Evolutionary conservation across 2,797 vertebrate genomes (phyloP).

Genomic region (Mionectes olivaceus): DNA sequence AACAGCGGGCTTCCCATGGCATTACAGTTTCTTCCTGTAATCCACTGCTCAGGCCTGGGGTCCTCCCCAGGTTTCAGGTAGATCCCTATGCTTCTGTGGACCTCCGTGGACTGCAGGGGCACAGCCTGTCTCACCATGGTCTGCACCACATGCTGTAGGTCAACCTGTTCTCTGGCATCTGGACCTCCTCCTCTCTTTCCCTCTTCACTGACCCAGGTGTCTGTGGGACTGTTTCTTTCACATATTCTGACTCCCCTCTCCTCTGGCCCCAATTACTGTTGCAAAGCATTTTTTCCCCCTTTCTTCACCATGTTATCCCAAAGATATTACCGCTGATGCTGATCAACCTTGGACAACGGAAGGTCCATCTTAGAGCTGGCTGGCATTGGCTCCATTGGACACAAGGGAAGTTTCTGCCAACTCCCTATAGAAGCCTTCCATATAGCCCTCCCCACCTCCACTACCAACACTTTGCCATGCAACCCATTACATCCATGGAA

Average conservation of each 20-base stretch:
- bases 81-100: rapidly evolving
- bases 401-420: not conserved
- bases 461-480: rapidly evolving
- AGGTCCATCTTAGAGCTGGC: rapidly evolving
- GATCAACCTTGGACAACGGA: not conserved
- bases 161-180: rapidly evolving
- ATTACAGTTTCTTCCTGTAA: not conserved
- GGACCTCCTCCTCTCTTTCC: not conserved
- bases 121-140: not conserved
- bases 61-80: not conserved
- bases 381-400: not conserved
- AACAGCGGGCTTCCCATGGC: not conserved
- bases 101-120: not conserved
- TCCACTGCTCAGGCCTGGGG: not conserved
- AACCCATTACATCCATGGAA: rapidly evolving
- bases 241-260: not conserved
- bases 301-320: not conserved
- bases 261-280: not conserved
- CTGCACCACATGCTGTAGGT: not conserved
- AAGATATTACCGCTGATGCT: not conserved
- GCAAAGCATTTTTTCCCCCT: not conserved
- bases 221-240: not conserved
- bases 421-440: not conserved
- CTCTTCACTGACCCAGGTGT: not conserved
- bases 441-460: rapidly evolving